A percentile compares a stretch with the other conserved stretches of the same genome.
These are phyloP conservation scores for Acrobasis suavella DNA, from an alignment of 2,888 invertebrate species.

Conservation along the genomic window DNA sequence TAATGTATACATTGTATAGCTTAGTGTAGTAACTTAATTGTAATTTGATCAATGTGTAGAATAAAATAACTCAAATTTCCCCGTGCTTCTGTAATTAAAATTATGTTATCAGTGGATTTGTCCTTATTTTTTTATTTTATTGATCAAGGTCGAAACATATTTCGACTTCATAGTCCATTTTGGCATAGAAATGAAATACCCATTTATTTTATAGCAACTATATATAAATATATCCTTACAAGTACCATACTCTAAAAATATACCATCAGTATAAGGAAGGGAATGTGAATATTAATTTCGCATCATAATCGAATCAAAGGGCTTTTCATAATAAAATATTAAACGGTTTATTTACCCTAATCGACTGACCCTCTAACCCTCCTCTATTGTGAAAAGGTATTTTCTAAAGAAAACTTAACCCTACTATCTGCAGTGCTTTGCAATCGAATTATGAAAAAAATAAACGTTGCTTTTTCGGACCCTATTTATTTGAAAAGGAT, in stretches of 20 bases:
- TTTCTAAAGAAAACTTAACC: conserved; percentile 22
- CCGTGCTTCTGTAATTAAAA: too few species aligned
- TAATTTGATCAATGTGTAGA: too few species aligned
- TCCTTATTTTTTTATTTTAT: too few species aligned
- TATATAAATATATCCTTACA: too few species aligned
- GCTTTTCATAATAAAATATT: conserved; percentile 29
- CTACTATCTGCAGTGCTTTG: conserved; percentile 26
- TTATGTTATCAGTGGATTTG: too few species aligned
- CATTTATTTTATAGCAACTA: too few species aligned
- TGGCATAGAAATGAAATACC: too few species aligned
- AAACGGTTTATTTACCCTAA: conserved; percentile 20
- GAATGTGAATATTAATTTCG: background rate
- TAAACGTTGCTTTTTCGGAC: conserved; percentile 60
- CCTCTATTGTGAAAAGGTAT: conserved; percentile 19
- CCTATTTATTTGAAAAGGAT: conserved; percentile 79
- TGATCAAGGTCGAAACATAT: too few species aligned
- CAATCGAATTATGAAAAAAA: conserved; percentile 50
- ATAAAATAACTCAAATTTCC: too few species aligned
- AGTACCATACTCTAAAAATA: background rate
- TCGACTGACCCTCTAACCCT: conserved; percentile 23
- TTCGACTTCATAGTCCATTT: too few species aligned
- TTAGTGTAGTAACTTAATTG: too few species aligned
- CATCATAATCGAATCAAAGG: conserved; percentile 22
- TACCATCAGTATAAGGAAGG: background rate
- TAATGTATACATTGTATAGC: too few species aligned